Evolutionary conservation across 2,888 invertebrate genomes (phyloP).

Genomic region (Heliconius erato): DNA sequence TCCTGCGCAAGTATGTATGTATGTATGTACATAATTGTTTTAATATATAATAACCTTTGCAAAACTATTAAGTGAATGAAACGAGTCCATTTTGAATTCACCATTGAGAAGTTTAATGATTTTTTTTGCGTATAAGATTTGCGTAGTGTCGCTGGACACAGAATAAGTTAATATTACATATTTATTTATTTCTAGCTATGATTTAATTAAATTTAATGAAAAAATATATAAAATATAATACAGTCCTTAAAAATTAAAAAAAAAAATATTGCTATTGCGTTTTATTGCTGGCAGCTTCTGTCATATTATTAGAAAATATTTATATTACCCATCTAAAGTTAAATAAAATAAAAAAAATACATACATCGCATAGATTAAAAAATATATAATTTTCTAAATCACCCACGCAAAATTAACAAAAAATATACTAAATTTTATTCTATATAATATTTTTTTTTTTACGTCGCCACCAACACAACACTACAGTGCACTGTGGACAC

Average conservation of each 20-base stretch:
- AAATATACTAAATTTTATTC: background rate
- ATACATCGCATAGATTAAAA: no score
- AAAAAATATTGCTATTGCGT: no score
- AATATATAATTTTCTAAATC: no score
- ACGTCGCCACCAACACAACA: background rate
- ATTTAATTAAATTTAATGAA: no score
- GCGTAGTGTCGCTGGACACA: background rate
- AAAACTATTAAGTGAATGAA: slow-evolving; percentile 40
- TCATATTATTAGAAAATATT: no score
- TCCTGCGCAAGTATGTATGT: slow-evolving; percentile 60
- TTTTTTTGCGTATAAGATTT: background rate
- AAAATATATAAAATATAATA: no score
- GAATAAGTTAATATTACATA: no score
- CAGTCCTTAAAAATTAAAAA: no score
- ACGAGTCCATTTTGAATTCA: slow-evolving; percentile 10
- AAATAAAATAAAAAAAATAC: no score
- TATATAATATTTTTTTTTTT: background rate
- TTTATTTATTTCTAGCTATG: no score
- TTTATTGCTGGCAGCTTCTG: no score
- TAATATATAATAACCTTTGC: slow-evolving; percentile 62
- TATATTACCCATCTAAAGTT: no score
- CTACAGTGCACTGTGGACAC: slow-evolving; percentile 4
- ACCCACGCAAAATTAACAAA: background rate
- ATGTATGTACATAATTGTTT: slow-evolving; percentile 57
- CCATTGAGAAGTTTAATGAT: background rate